Evolutionary conservation across 2,797 vertebrate species (phyloP), one percentile per base, ranked within the genome.

Genomic region (Tympanoctomys barrerae): DNA sequence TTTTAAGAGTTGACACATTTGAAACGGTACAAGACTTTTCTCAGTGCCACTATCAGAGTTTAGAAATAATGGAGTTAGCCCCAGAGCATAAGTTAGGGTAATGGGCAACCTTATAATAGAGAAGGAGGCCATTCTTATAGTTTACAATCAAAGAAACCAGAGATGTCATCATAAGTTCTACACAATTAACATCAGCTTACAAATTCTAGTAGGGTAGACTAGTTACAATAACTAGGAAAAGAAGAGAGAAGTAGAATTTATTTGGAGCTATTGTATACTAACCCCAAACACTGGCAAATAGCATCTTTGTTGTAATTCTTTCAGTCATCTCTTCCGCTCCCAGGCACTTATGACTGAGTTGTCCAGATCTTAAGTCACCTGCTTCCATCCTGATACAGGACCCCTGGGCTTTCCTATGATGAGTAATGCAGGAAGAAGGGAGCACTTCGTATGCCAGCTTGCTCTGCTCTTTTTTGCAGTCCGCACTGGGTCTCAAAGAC

Each of bases 1-100:
- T 70, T 57, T n/a, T 68, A 75, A 96, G 82, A 96, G 80, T 89
- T 93, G 70, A 91, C 11, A 70, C 7, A 46, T 52, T 94, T 89
- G 61, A 81, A 84, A 33, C 22, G 49, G 82, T 82, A 59, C 68
- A 2, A 39, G 16, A 39, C 46, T 90, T 87, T 91, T 75, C 0
- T 33, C 62, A 91, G 71, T 77, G 80, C 78, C 64, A 90, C 28
- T 64, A 0, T 91, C n/a, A 93, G 75, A 85, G 6, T 91, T 87
- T 91, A 49, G 57, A 91, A 97, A 90, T 84, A 93, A 87, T 88
- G 9, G 62, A 88, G 31, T 96, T 88, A 46, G 3, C 28, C 42
- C 70, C 70, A 46, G 87, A 9, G 26, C 61, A 59, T 36, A 83
- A 87, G 64, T 91, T 88, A 91, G 73, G 12, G 2, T 89, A 87